Percentiles rank a stretch among this genome's conserved stretches.
phyloP scores from a whole-genome alignment of 2,113 vertebrate genomes.

The Capreolus pygargus region DNA sequence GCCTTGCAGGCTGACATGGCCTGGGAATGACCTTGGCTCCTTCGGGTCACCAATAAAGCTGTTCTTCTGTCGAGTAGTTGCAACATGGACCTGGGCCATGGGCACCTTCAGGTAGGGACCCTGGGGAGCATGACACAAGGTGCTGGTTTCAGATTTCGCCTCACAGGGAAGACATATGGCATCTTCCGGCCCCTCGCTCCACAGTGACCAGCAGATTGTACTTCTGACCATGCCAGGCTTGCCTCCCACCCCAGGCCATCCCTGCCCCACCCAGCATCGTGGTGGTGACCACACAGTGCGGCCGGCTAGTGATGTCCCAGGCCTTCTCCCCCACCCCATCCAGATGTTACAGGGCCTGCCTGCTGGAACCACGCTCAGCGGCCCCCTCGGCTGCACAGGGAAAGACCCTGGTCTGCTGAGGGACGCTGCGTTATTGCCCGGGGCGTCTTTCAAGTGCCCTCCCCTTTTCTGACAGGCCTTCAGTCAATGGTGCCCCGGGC shows the following conservation, averaged over 20 bases:
- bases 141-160: neutral
- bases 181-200: neutral
- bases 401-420: neutral
- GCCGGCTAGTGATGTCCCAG: neutral
- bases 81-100: neutral
- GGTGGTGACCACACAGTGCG: accelerated
- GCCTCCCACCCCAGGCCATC: neutral
- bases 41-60: constrained; percentile 55
- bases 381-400: neutral
- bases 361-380: accelerated
- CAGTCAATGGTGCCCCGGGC: accelerated
- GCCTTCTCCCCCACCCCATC: neutral
- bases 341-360: neutral
- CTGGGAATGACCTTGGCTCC: neutral
- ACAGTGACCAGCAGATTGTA: neutral
- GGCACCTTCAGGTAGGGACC: neutral
- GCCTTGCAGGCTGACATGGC: neutral
- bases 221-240: neutral
- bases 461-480: neutral
- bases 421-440: accelerated
- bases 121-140: too few relatives aligned
- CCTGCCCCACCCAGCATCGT: neutral
- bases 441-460: neutral
- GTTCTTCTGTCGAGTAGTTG: neutral
- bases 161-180: neutral